Evolutionary conservation across 2,888 invertebrate species (phyloP).

Genomic region (Sycophila texana): DNA sequence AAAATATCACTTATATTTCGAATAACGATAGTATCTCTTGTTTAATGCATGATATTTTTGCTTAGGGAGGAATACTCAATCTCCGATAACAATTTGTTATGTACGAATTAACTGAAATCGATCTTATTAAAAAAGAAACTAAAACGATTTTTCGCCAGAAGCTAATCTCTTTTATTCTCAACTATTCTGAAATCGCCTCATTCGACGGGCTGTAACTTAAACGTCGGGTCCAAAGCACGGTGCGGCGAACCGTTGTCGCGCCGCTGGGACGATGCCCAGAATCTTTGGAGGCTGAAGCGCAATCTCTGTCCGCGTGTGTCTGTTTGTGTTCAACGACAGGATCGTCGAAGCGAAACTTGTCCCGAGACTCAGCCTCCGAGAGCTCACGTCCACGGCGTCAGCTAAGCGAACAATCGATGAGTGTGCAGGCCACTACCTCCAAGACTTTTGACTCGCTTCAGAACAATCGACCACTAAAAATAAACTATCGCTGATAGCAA

Average conservation of each 20-base stretch:
- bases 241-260: not conserved
- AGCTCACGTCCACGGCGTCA: not conserved
- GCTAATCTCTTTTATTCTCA: not conserved
- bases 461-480: conserved; percentile 19
- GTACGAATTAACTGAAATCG: too few species aligned
- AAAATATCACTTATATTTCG: not conserved
- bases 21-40: not conserved
- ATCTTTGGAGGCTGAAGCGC: not conserved
- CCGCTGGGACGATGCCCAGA: not conserved
- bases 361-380: not conserved
- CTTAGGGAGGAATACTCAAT: conserved; percentile 2
- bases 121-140: too few species aligned
- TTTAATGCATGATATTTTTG: not conserved
- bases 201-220: conserved; percentile 16
- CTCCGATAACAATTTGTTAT: not conserved
- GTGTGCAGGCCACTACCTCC: conserved; percentile 25
- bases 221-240: not conserved
- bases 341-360: not conserved
- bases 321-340: conserved; percentile 8
- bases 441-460: conserved; percentile 25
- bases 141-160: too few species aligned
- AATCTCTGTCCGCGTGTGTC: conserved; percentile 11
- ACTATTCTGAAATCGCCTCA: not conserved
- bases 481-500: conserved; percentile 27
- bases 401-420: conserved; percentile 5